Percentiles rank a stretch among this genome's conserved stretches.
phyloP scores from a whole-genome alignment of 2,113 vertebrate species.

The Sylvia atricapilla region DNA sequence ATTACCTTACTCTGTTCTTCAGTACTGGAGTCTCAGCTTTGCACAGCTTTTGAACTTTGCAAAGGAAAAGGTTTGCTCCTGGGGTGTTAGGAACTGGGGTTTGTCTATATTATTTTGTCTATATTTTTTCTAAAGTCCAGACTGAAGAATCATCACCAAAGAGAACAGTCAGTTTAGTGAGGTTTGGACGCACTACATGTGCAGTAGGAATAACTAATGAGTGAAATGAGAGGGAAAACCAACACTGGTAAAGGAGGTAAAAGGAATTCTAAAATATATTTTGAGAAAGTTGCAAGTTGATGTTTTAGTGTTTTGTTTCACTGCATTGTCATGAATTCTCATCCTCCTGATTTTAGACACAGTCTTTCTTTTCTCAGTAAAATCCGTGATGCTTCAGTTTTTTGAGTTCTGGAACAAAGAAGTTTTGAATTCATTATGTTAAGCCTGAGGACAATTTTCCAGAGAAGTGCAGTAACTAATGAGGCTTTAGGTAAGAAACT shows the following conservation, averaged over 20 bases:
- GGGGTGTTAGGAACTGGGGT: not conserved
- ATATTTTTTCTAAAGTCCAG: not conserved
- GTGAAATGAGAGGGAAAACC: not conserved
- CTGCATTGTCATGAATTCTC: not conserved
- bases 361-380: not conserved
- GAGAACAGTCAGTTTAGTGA: not conserved
- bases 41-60: not conserved
- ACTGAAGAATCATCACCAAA: not conserved
- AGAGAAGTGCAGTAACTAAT: constrained; percentile 9
- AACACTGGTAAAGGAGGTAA: rapidly evolving
- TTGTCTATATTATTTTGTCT: not conserved
- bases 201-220: not conserved
- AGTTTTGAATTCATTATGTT: not conserved
- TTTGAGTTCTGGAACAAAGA: not conserved
- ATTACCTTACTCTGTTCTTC: not conserved
- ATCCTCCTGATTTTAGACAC: not conserved
- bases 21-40: not conserved
- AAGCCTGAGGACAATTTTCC: not conserved
- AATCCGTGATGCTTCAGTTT: not conserved
- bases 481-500: constrained; percentile 5
- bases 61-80: not conserved
- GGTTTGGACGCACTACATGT: not conserved
- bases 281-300: not conserved
- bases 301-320: not conserved
- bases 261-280: not conserved